Conservation (phyloP, 2,888 invertebrate genomes). For the Fragum fragum region DNA sequence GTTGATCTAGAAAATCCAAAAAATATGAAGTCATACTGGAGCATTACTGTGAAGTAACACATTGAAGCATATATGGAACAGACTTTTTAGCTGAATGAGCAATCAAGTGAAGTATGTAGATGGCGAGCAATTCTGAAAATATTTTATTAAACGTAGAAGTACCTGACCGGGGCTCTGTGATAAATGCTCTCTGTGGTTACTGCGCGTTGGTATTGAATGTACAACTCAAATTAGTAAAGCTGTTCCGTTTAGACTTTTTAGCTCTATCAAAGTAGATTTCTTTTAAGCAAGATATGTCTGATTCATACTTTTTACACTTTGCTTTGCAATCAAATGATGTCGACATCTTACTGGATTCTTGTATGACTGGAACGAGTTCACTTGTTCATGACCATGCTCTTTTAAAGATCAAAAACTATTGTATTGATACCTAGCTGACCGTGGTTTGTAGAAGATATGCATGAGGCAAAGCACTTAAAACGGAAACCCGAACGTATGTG, state of each 20-base stretch:
- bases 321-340: constrained; percentile 23
- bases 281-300: constrained; percentile 27
- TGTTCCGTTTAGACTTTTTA: constrained; percentile 39
- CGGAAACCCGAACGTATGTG: constrained; percentile 59
- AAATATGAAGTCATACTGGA: too few relatives aligned
- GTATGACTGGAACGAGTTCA: constrained; percentile 1
- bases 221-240: constrained; percentile 41
- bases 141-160: constrained; percentile 43
- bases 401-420: too few relatives aligned
- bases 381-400: constrained; percentile 46
- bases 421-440: constrained; percentile 42
- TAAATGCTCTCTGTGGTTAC: constrained; percentile 38
- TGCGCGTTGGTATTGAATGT: constrained; percentile 44
- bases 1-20: too few relatives aligned
- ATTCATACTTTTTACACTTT: constrained; percentile 11
- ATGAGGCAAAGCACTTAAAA: constrained; percentile 49
- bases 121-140: too few relatives aligned
- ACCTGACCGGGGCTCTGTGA: constrained; percentile 46
- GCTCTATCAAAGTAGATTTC: constrained; percentile 45
- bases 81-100: too few relatives aligned
- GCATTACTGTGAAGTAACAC: too few relatives aligned
- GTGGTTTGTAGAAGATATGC: constrained; percentile 56
- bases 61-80: too few relatives aligned
- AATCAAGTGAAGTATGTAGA: too few relatives aligned
- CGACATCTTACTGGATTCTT: constrained; percentile 25